Evolutionary conservation across 2,797 vertebrate species (phyloP).

Genomic region (Cyprinodon diabolis): DNA sequence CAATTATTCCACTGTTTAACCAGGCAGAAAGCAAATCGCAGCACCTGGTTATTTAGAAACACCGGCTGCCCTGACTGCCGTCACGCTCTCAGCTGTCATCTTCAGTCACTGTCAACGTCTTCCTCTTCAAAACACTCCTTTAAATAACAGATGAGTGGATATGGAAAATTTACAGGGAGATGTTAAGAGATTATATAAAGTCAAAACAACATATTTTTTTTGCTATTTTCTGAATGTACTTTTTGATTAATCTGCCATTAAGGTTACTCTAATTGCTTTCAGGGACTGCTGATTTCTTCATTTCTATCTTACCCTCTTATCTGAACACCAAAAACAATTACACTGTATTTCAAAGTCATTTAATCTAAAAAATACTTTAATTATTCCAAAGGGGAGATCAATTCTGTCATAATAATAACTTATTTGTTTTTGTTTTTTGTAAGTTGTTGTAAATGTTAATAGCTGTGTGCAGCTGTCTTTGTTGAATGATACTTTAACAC

Average conservation of each 20-base stretch:
- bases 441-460: no score
- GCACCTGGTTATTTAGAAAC: conserved; percentile 74
- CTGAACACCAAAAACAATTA: no score
- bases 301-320: no score
- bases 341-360: no score
- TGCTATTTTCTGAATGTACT: background rate
- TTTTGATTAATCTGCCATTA: background rate
- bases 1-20: conserved; percentile 79
- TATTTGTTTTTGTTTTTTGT: no score
- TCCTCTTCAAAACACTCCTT: conserved; percentile 19
- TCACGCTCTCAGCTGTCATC: conserved; percentile 62
- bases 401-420: no score
- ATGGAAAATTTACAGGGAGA: background rate
- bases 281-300: no score
- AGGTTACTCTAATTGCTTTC: no score
- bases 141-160: conserved; percentile 1
- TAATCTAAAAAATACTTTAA: no score
- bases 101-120: conserved; percentile 63
- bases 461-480: no score
- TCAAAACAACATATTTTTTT: background rate
- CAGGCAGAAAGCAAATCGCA: conserved; percentile 66
- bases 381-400: no score
- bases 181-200: background rate
- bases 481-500: no score
- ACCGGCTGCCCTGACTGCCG: conserved; percentile 55